Evolutionary conservation across 2,113 vertebrate genomes (phyloP), one percentile per base, ranked within the genome.

Genomic region (Calyptommatus sinebrachiatus): DNA sequence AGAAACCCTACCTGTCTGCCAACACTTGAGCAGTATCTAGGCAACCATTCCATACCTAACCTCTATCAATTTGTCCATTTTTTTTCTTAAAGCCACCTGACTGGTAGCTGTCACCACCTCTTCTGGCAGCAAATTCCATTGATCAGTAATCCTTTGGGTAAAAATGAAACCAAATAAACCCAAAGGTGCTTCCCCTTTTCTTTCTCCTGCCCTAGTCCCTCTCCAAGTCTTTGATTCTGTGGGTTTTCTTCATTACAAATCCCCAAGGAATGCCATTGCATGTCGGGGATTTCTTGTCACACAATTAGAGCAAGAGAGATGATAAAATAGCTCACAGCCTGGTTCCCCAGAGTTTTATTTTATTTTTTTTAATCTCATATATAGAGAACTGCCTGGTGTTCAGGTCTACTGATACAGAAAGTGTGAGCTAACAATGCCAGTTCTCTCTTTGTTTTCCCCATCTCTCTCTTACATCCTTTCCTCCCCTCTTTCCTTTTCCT

Each of bases 341-440:
- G n/a, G 24, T 28, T 18, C 21, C 1, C 31, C 26, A 4, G 0
- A 0, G 29, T 1, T 28, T 76, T 11, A 41, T n/a, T n/a, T n/a
- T n/a, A n/a, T n/a, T 68, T 82, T 67, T 8, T 78, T 61, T 29
- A 76, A 74, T 16, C 53, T 70, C 9, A 35, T 48, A 61, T 48
- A 61, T 9, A n/a, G 74, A 77, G 24, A 69, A 31, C 16, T 22
- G 80, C 61, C 61, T 67, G 29, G 31, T 1, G 24, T 5, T 35
- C 63, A 82, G 76, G 65, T 77, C 41, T 31, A n/a, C 48, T 71
- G 29, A 79, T 9, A 31, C 4, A 8, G 18, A 79, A 71, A 84
- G 70, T 7, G 62, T 53, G 45, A 78, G 75, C 31, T 45, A 77
- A 20, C 81, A 83, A 63, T 0, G 7, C 29, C 60, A 35, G 46